Conservation (phyloP, 2,797 vertebrate genomes). For the Valencia hispanica region DNA sequence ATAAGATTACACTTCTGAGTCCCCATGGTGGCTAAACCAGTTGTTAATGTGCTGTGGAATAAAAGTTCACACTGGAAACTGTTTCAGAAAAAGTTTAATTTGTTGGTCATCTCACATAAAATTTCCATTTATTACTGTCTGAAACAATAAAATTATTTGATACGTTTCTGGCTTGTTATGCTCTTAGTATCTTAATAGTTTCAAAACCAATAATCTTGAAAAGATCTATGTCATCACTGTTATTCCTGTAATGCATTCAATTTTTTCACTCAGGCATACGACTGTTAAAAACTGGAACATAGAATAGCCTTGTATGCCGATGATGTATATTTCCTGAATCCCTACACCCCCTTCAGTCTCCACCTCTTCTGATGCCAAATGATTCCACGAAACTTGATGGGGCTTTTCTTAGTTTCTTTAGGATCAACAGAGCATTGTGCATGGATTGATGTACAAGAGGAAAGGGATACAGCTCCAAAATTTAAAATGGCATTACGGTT, state of each 20-base stretch:
- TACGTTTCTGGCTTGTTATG: slow-evolving; percentile 38
- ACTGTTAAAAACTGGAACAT: too few species aligned
- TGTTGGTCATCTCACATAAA: slow-evolving; percentile 8
- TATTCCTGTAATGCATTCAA: not conserved
- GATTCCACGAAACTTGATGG: too few species aligned
- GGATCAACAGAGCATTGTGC: not conserved
- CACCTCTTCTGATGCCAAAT: too few species aligned
- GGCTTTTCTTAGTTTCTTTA: too few species aligned
- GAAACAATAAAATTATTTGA: slow-evolving; percentile 80
- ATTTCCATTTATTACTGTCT: slow-evolving; percentile 45
- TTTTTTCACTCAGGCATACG: not conserved
- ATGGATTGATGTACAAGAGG: too few species aligned
- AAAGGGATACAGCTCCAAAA: too few species aligned
- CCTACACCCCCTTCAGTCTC: too few species aligned
- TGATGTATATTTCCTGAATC: too few species aligned
- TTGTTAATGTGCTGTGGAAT: slow-evolving; percentile 42
- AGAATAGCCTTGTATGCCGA: not conserved
- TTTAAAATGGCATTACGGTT: too few species aligned
- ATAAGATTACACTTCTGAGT: slow-evolving; percentile 58
- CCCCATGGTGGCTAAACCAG: slow-evolving; percentile 23
- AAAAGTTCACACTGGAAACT: slow-evolving; percentile 60
- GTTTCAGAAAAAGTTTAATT: slow-evolving; percentile 55
- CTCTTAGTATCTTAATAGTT: not conserved
- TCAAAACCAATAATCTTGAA: too few species aligned
- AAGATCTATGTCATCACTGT: not conserved